Conservation (phyloP, 35 echinoderm and acorn worm species). For the Anneissia japonica region DNA sequence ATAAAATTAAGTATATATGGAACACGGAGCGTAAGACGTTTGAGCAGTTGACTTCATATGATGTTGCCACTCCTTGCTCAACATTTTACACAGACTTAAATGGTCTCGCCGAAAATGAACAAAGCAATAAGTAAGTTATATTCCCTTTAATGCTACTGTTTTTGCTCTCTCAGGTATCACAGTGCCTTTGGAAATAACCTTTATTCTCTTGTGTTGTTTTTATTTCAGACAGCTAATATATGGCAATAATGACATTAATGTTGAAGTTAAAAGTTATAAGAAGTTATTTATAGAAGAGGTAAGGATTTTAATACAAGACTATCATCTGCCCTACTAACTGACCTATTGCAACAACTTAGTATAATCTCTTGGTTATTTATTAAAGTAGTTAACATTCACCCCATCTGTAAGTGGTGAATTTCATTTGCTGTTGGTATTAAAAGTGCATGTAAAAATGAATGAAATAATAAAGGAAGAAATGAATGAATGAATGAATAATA, state of each 20-base stretch:
- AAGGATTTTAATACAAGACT: neutral
- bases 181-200: neutral
- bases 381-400: neutral
- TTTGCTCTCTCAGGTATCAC: neutral
- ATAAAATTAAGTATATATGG: constrained; percentile 64
- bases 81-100: constrained; percentile 48
- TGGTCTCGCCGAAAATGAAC: constrained; percentile 31
- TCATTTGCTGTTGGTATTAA: neutral
- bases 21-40: constrained; percentile 9
- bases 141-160: neutral
- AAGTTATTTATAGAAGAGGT: constrained; percentile 78
- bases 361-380: neutral
- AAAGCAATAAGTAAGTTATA: constrained; percentile 43
- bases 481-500: neutral
- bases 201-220: neutral
- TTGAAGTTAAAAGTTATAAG: constrained; percentile 71
- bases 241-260: constrained; percentile 60
- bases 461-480: no score
- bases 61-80: constrained; percentile 22
- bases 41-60: constrained; percentile 20
- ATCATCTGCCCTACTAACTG: neutral
- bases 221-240: constrained; percentile 53
- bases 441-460: neutral
- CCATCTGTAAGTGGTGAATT: neutral
- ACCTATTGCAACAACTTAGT: neutral